Evolutionary conservation across 2,797 vertebrate genomes (phyloP), one percentile per base, ranked within the genome.

Genomic region (Poeciliopsis gracilis): DNA sequence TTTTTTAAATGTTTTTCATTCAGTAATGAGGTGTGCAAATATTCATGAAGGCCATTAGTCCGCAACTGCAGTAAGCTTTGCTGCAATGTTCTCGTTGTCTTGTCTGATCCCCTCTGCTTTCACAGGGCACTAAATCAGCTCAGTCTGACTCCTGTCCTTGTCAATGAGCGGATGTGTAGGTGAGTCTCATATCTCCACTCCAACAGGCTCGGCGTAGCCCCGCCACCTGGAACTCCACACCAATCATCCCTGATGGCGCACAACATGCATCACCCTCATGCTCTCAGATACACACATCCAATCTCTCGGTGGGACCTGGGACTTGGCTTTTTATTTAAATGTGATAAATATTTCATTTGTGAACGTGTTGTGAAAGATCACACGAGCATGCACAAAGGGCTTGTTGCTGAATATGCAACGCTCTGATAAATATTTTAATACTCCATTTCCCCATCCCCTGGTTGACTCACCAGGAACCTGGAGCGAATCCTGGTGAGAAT

Each of bases 371-470:
- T 90, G 78, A 93, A 92, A 94, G 94, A 96, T 96, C 95, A 96
- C 95, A 96, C 77, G 77, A 92, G 94, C 94, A 92, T 86, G 92
- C 93, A 95, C 94, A 95, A 95, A 96, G 93, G 94, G 94, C 93
- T 92, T 89, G 91, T 86, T 89, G 91, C 91, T 95, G 94, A 95
- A 96, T 96, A 96, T 95, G 95, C 94, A 95, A 93, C 63, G 20
- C 87, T 92, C 90, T 92, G 88, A 96, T 96, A 94, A 96, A 96
- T 96, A 95, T 96, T 96, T 96, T 92, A 96, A 82, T 72, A 90
- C 88, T 91, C 92, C 88, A 94, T 95, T 95, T 94, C 92, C 88
- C 88, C 88, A 93, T 89, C 86, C 90, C 91, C 91, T 88, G 88
- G 89, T 93, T 91, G 94, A 93, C 90, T 95, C 90, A 88, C 88